phyloP scores from a whole-genome alignment of 2,113 vertebrate genomes.

The pig (Sus scrofa) region T2T-Sscrofa CM000822.6:10315501-10316000 shows the following conservation, averaged over 20 bases:
- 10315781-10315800: background rate
- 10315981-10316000: background rate
- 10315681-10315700: background rate
- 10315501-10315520: too few relatives aligned
- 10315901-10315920: background rate
- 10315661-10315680: conserved; percentile 11
- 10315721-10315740: background rate
- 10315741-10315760: background rate
- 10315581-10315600: background rate
- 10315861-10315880: background rate
- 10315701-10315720: background rate
- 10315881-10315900: background rate
- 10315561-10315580: background rate
- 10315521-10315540: background rate
- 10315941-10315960: background rate
- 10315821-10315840: background rate
- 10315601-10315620: background rate
- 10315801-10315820: background rate
- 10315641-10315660: background rate
- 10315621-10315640: background rate
- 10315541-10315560: background rate
- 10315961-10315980: background rate
- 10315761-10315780: background rate
- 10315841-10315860: conserved; percentile 38
- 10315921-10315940: background rate